These are phyloP conservation scores for Pecten maximus DNA, from an alignment of 2,888 invertebrate genomes.

Conservation along the genomic window DNA sequence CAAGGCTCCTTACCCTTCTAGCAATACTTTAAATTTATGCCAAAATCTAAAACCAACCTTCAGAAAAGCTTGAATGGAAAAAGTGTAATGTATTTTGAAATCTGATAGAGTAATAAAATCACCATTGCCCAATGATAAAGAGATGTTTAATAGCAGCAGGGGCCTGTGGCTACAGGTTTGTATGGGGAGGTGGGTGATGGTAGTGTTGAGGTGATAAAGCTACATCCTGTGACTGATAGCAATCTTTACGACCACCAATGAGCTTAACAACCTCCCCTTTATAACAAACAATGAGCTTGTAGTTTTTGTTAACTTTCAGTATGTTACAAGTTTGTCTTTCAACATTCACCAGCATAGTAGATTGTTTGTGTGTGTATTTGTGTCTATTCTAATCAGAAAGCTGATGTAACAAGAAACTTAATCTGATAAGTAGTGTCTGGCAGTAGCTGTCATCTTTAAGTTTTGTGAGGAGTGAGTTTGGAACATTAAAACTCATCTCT, in stretches of 20 bases:
- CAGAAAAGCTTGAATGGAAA: conserved; percentile 24
- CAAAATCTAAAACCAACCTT: neutral
- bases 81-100: conserved; percentile 16
- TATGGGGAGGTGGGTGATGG: neutral
- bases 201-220: neutral
- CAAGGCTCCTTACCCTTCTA: neutral
- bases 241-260: conserved; percentile 10
- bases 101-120: conserved; percentile 3
- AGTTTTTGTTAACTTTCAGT: neutral
- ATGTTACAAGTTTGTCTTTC: neutral
- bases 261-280: neutral
- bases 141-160: neutral
- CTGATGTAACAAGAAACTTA: neutral
- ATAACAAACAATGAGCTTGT: neutral
- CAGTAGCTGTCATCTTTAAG: neutral
- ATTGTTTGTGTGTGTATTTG: conserved; percentile 4
- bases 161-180: neutral
- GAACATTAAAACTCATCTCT: neutral
- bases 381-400: neutral
- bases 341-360: neutral
- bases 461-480: neutral
- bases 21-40: conserved; percentile 9
- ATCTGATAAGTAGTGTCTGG: neutral
- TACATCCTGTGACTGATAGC: neutral
- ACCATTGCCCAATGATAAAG: conserved; percentile 16